Evolutionary conservation across 2,113 vertebrate species (phyloP), one percentile per base, ranked within the genome.

Genomic region (Ciconia stormi): DNA sequence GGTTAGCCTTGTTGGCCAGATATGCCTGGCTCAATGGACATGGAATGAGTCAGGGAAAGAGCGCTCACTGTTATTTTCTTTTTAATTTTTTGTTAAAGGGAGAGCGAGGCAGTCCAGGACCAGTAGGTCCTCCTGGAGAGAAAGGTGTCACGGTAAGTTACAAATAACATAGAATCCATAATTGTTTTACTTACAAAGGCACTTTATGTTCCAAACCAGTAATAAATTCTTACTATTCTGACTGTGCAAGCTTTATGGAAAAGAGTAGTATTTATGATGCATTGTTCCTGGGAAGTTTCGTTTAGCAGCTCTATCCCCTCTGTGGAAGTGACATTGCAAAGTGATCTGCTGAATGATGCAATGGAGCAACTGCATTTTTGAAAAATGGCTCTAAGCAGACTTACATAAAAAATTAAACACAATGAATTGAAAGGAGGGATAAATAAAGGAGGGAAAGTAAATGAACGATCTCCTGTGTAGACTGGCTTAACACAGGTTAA

Each of bases 61-160:
- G 58, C 25, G 23, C 46, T 62, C 22, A 63, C 52, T 66, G 3
- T 73, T 67, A 32, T 85, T 76, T 96, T 73, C 9, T 76, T 93
- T 95, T 55, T 16, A 13, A 87, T 74, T 84, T 38, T 82, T 96
- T 91, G 50, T 94, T 94, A 73, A 98, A 99, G 99, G 99, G 99
- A 77, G 99, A 99, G 16, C 98, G 99, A 87, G 99, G 99, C 87
- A 99, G 98, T 94, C 98, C 98, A 61, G 99, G 99, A 71, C 98
- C 99, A 87, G 80, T 99, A 47, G 99, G 99, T 81, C 98, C 98
- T 86, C 97, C 98, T 53, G 99, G 99, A 80, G 99, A 99, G 96
- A 99, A 99, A 83, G 99, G 99, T 50, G 95, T 98, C 52, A 96
- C 87, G 98, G 99, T 99, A 98, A 99, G 99, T 97, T 53, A 16